Evolutionary conservation across 2,888 invertebrate species (phyloP).

Genomic region (Drosophila nr. fundita): DNA sequence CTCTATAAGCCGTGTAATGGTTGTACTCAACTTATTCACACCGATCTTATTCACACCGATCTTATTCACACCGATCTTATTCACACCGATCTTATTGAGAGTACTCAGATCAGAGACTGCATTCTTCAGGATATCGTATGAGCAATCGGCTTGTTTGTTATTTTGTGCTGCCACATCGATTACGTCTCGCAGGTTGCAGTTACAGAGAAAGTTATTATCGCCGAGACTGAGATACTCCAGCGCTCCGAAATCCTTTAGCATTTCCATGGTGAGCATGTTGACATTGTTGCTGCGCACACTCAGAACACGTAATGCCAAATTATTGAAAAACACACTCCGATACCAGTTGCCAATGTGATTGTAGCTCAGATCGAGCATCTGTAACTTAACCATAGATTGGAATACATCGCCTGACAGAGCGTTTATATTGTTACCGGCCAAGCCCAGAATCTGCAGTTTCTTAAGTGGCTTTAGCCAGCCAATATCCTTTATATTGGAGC

Average conservation of each 20-base stretch:
- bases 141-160: slow-evolving; percentile 72
- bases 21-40: neutral
- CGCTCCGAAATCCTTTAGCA: slow-evolving; percentile 86
- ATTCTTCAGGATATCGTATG: slow-evolving; percentile 45
- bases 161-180: slow-evolving; percentile 84
- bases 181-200: slow-evolving; percentile 86
- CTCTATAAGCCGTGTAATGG: slow-evolving; percentile 19
- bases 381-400: slow-evolving; percentile 83
- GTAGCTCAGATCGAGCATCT: slow-evolving; percentile 86
- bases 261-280: slow-evolving; percentile 86
- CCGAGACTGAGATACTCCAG: slow-evolving; percentile 86
- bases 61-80: neutral
- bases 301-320: slow-evolving; percentile 85
- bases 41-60: neutral
- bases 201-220: slow-evolving; percentile 87
- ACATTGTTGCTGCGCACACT: slow-evolving; percentile 86
- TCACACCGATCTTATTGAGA: neutral
- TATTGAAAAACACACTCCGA: slow-evolving; percentile 82
- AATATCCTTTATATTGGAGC: slow-evolving; percentile 84
- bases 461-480: slow-evolving; percentile 83
- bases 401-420: slow-evolving; percentile 81
- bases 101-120: slow-evolving; percentile 13
- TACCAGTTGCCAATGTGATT: slow-evolving; percentile 87
- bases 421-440: slow-evolving; percentile 86
- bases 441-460: slow-evolving; percentile 85